phyloP scores from a whole-genome alignment of 2,888 invertebrate genomes.

The Tipula unca region DNA sequence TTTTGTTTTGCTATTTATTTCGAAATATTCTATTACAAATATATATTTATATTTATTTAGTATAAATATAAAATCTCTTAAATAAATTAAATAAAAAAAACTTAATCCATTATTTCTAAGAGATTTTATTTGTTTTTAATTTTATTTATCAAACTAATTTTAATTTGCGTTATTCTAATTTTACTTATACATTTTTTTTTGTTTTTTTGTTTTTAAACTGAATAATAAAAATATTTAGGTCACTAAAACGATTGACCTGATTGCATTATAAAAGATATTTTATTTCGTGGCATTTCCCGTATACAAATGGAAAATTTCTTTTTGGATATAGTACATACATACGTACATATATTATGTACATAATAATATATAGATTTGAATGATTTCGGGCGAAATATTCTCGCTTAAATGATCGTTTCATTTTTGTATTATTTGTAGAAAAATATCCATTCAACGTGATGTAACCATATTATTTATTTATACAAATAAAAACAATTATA shows the following conservation, averaged over 20 bases:
- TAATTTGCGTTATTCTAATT: conserved; percentile 18
- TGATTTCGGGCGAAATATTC: neutral
- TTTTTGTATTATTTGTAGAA: neutral
- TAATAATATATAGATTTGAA: neutral
- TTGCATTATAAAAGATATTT: conserved; percentile 16
- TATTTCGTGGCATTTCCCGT: neutral
- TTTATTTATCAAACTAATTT: conserved; percentile 9
- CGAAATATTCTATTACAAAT: neutral
- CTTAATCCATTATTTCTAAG: neutral
- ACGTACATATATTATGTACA: neutral
- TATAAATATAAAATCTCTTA: neutral
- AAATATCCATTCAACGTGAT: neutral
- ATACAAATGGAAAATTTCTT: neutral
- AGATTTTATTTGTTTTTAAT: neutral
- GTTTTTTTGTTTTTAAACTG: neutral
- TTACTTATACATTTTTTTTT: neutral
- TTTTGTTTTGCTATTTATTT: neutral
- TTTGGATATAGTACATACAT: neutral
- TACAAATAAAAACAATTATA: neutral
- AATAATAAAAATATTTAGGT: neutral
- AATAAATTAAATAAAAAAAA: neutral
- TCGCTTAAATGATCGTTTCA: neutral
- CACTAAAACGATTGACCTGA: conserved; percentile 20
- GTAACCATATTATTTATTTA: conserved; percentile 8
- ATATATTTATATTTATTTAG: neutral